These are phyloP conservation scores for Amia ocellicauda DNA, from an alignment of 2,113 vertebrate species.

Conservation along the genomic window DNA sequence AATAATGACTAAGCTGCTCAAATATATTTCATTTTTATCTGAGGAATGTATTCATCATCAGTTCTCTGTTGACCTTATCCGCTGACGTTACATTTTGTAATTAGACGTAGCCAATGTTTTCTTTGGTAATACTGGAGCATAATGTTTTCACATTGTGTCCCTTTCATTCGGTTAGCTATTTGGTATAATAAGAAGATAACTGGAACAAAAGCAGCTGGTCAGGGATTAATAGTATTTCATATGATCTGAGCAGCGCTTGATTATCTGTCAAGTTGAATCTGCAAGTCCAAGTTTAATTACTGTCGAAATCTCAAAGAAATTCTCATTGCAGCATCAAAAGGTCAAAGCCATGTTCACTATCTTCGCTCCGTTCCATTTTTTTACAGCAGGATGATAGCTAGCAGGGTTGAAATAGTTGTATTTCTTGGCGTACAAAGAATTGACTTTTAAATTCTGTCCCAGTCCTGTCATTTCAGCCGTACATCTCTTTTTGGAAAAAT, in stretches of 20 bases:
- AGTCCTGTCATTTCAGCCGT: background rate
- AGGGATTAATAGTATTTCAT: conserved; percentile 49
- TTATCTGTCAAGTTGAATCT: conserved; percentile 40
- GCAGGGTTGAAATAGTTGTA: conserved; percentile 30
- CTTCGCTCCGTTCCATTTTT: conserved; percentile 38
- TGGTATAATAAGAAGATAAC: conserved; percentile 19
- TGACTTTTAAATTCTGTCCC: conserved; percentile 15
- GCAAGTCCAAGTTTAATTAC: conserved; percentile 43
- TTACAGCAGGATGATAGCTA: conserved; percentile 36
- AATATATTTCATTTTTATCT: conserved; percentile 49
- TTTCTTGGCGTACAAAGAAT: conserved; percentile 29
- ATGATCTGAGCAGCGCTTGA: conserved; percentile 19
- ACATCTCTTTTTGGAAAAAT: no score
- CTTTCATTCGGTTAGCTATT: conserved; percentile 26
- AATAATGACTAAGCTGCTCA: conserved; percentile 32
- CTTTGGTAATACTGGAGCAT: conserved; percentile 27
- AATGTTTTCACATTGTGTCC: background rate
- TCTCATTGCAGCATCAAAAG: conserved; percentile 36
- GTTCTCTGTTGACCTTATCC: conserved; percentile 57
- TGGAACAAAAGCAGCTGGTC: conserved; percentile 29
- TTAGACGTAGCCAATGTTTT: conserved; percentile 48
- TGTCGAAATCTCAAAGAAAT: conserved; percentile 36
- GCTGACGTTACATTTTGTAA: conserved; percentile 62
- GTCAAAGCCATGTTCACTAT: conserved; percentile 25
- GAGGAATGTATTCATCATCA: conserved; percentile 48